Evolutionary conservation across 2,113 vertebrate species (phyloP).

Genomic region (Tychaedon coryphoeus): DNA sequence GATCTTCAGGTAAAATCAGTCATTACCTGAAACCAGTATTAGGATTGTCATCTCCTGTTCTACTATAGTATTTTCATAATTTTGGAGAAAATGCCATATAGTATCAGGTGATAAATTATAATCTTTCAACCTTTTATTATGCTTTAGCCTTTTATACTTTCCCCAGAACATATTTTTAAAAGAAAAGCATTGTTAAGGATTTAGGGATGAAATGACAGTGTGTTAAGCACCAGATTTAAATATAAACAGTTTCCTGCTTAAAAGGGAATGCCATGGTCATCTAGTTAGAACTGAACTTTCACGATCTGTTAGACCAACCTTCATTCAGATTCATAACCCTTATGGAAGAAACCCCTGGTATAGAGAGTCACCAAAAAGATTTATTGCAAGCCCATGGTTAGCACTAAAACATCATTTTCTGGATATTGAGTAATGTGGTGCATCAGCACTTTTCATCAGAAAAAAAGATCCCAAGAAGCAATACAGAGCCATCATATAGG

Average conservation of each 20-base stretch:
- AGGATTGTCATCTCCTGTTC: neutral
- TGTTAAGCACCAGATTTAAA: neutral
- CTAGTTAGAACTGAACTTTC: neutral
- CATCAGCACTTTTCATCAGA: neutral
- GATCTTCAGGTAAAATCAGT: neutral
- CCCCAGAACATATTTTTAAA: neutral
- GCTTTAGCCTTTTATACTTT: neutral
- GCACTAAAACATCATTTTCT: neutral
- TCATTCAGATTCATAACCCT: neutral
- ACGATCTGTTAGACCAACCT: neutral
- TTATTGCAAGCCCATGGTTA: neutral
- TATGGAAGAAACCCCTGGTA: neutral
- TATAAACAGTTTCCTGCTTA: neutral
- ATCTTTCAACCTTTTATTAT: neutral
- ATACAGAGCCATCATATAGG: rapidly evolving
- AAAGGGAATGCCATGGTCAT: neutral
- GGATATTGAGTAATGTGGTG: neutral
- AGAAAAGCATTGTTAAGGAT: neutral
- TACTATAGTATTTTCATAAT: neutral
- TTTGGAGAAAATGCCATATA: neutral
- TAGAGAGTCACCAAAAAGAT: neutral
- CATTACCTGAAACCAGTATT: neutral
- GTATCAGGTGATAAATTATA: neutral
- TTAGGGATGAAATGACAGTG: neutral
- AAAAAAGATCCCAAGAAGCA: neutral